phyloP scores from a whole-genome alignment of 2,113 vertebrate species.

The Nothobranchius kuhntae region DNA sequence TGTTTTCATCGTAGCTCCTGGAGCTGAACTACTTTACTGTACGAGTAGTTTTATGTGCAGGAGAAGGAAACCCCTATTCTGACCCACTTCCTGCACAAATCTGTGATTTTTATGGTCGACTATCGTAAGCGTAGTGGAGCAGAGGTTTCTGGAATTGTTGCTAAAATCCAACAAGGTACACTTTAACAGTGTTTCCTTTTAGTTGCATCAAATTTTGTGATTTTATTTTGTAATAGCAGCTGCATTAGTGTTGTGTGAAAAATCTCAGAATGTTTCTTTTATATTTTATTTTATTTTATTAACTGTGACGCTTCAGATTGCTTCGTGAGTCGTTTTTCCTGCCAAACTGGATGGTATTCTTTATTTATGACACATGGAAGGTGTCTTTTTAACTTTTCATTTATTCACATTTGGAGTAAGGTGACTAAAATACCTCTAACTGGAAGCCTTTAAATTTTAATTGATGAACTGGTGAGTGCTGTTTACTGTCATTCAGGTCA shows the following conservation, averaged over 20 bases:
- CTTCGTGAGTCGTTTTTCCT: background rate
- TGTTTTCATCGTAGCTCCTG: background rate
- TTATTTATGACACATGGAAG: conserved; percentile 37
- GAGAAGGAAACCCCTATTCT: background rate
- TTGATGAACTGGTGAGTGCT: conserved; percentile 31
- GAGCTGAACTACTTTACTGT: background rate
- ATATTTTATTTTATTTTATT: background rate
- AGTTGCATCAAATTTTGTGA: too few species aligned
- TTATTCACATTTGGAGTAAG: conserved; percentile 30
- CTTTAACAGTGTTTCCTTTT: too few species aligned
- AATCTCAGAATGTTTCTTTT: too few species aligned
- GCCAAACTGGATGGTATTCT: conserved; percentile 6
- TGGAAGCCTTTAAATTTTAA: conserved; percentile 46
- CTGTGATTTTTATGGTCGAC: too few species aligned
- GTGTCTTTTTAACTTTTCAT: conserved; percentile 15
- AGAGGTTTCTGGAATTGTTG: too few species aligned
- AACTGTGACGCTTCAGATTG: conserved; percentile 1
- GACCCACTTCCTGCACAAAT: too few species aligned
- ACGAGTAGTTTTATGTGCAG: background rate
- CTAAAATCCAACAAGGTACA: too few species aligned
- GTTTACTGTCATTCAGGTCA: conserved; percentile 33
- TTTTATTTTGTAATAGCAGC: too few species aligned
- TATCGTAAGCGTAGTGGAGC: too few species aligned
- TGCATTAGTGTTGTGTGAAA: too few species aligned
- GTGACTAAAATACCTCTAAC: conserved; percentile 23